Percentiles rank a stretch among this genome's conserved stretches.
These are phyloP conservation scores for Pyrrhosoma nymphula DNA, from an alignment of 2,888 invertebrate species.

Conservation along the genomic window DNA sequence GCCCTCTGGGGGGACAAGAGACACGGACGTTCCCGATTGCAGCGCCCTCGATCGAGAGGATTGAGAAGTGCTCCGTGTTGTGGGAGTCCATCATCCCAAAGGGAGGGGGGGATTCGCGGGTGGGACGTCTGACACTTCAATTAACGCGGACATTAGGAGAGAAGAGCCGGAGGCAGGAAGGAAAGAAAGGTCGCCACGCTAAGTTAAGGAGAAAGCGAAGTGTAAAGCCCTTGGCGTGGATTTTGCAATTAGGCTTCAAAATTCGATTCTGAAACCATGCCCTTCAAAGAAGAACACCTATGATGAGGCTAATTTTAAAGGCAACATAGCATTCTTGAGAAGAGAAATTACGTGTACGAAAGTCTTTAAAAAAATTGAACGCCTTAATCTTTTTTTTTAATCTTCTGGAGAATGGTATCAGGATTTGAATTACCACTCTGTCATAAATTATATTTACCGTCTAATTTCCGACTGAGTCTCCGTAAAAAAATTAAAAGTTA, in stretches of 20 bases:
- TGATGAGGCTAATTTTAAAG: not conserved
- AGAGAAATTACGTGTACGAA: too few relatives aligned
- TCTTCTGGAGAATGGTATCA: too few relatives aligned
- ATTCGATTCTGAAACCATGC: not conserved
- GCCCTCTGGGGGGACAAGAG: not conserved
- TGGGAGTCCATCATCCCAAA: not conserved
- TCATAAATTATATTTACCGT: too few relatives aligned
- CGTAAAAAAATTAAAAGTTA: too few relatives aligned
- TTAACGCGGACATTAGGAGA: slow-evolving; percentile 1
- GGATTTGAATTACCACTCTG: too few relatives aligned
- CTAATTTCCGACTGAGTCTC: too few relatives aligned
- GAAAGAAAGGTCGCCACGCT: not conserved
- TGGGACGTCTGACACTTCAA: not conserved
- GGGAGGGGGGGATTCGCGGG: too few relatives aligned
- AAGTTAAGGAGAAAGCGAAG: not conserved
- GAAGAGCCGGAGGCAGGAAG: not conserved
- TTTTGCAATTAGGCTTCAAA: not conserved
- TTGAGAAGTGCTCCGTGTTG: not conserved
- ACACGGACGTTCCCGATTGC: not conserved
- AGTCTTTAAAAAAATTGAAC: too few relatives aligned
- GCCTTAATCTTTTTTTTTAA: too few relatives aligned
- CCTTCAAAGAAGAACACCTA: not conserved
- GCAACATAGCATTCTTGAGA: not conserved
- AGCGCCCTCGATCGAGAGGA: not conserved
- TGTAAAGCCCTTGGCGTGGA: not conserved